Percentiles rank a stretch among this genome's conserved stretches.
Conservation (phyloP, 2,888 invertebrate genomes). For the Neoscelio sp. region DNA sequence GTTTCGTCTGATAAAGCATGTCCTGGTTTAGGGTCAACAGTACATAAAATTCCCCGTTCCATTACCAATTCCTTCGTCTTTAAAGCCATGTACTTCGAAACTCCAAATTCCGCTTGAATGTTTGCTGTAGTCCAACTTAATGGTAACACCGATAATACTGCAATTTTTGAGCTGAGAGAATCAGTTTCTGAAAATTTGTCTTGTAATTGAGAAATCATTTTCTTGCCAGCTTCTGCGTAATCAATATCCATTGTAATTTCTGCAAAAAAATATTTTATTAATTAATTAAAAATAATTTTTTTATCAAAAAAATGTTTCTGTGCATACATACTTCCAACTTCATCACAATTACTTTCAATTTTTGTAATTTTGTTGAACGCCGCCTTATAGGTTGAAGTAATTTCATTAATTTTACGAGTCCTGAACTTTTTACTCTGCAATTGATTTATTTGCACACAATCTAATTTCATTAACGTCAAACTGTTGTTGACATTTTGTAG, state of each 20-base stretch:
- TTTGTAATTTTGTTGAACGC: slow-evolving; percentile 36
- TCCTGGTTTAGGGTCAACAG: slow-evolving; percentile 6
- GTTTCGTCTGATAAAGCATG: slow-evolving; percentile 2
- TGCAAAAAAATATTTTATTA: slow-evolving; percentile 17
- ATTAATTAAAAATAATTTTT: no score
- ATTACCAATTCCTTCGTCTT: slow-evolving; percentile 21
- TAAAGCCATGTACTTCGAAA: slow-evolving; percentile 11
- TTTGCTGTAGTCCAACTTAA: slow-evolving; percentile 16
- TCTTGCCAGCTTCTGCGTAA: slow-evolving; percentile 25
- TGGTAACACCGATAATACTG: slow-evolving; percentile 26
- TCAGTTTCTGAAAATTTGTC: slow-evolving; percentile 29
- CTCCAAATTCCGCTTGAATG: slow-evolving; percentile 15
- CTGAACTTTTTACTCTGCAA: slow-evolving; percentile 15
- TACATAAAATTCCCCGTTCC: slow-evolving; percentile 13
- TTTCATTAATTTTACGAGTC: slow-evolving; percentile 29
- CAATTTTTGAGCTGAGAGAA: slow-evolving; percentile 2
- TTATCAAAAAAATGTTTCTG: slow-evolving; percentile 1
- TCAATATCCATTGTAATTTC: slow-evolving; percentile 23
- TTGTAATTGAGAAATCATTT: slow-evolving; percentile 26
- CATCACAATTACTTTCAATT: slow-evolving; percentile 8
- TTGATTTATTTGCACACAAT: slow-evolving; percentile 18
- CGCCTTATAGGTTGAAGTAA: slow-evolving; percentile 22
- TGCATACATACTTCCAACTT: slow-evolving; percentile 12
- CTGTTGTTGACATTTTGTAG: slow-evolving; percentile 28
- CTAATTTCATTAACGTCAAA: slow-evolving; percentile 11